Percentiles rank a stretch among this genome's conserved stretches.
Conservation (phyloP, 2,113 vertebrate genomes). For the Speoplatyrhinus poulsoni region DNA sequence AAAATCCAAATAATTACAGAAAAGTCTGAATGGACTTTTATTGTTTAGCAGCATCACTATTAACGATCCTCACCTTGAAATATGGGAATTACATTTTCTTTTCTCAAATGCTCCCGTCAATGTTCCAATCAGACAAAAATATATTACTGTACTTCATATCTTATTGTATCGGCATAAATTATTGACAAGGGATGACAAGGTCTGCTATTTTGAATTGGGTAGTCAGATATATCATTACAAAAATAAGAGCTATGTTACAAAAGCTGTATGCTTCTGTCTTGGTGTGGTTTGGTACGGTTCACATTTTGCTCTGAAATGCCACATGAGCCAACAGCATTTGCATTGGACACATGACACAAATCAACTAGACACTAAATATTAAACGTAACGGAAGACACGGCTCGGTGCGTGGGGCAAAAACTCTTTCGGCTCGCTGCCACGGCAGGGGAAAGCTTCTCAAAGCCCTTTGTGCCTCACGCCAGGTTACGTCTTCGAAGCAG, state of each 20-base stretch:
- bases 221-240: constrained; percentile 55
- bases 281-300: constrained; percentile 23
- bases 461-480: constrained; percentile 50
- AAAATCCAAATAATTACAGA: constrained; percentile 57
- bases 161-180: constrained; percentile 36
- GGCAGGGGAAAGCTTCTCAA: constrained; percentile 26
- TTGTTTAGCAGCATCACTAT: constrained; percentile 51
- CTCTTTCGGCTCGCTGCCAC: constrained; percentile 11
- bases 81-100: constrained; percentile 16
- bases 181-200: constrained; percentile 42
- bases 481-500: constrained; percentile 8
- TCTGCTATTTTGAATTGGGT: constrained; percentile 31
- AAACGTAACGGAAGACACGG: constrained; percentile 50
- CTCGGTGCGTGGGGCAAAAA: constrained; percentile 62
- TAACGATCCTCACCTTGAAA: constrained; percentile 47
- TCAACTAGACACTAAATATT: constrained; percentile 31
- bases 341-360: constrained; percentile 46
- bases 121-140: constrained; percentile 54
- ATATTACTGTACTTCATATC: constrained; percentile 32
- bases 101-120: constrained; percentile 27
- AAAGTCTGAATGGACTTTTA: constrained; percentile 41
- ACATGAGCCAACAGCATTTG: constrained; percentile 20
- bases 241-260: constrained; percentile 76
- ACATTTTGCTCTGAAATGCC: constrained; percentile 44
- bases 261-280: constrained; percentile 54